Evolutionary conservation across 2,797 vertebrate species (phyloP).

Genomic region (Scarus forsteni): DNA sequence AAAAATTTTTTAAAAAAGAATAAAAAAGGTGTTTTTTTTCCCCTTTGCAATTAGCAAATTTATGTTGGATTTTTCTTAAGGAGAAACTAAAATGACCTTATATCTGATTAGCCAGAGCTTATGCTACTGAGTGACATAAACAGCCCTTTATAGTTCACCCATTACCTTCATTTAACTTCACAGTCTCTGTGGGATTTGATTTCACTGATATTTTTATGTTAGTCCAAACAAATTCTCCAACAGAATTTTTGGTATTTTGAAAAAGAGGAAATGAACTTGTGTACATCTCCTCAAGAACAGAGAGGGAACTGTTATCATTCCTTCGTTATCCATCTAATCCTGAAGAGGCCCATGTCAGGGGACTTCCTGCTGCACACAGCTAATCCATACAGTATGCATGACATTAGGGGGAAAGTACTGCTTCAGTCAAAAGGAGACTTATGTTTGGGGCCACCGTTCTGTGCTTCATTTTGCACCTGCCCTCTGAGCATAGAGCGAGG

Average conservation of each 20-base stretch:
- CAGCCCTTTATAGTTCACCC: conserved; percentile 16
- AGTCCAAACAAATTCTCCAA: conserved; percentile 17
- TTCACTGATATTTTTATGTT: background rate
- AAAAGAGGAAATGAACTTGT: conserved; percentile 13
- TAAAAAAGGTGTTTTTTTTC: no score
- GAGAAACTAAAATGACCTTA: no score
- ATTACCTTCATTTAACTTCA: conserved; percentile 2
- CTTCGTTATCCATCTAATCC: conserved; percentile 40
- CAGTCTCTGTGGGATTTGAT: conserved; percentile 6
- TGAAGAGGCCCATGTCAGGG: conserved; percentile 27
- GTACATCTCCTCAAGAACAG: conserved; percentile 11
- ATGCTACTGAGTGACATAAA: no score
- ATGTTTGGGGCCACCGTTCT: conserved; percentile 30
- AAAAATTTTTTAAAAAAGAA: no score
- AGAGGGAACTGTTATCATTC: conserved; percentile 47
- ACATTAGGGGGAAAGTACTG: conserved; percentile 45
- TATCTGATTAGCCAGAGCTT: no score
- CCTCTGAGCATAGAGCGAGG: conserved; percentile 21
- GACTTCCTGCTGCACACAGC: conserved; percentile 44
- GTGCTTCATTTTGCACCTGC: conserved; percentile 67
- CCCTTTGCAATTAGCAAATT: no score
- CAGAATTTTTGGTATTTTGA: conserved; percentile 2
- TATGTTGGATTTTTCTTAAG: no score
- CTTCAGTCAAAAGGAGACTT: conserved; percentile 45
- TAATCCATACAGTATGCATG: conserved; percentile 44